Conservation (phyloP, 2,113 vertebrate genomes). For the Callaeas wilsoni region DNA sequence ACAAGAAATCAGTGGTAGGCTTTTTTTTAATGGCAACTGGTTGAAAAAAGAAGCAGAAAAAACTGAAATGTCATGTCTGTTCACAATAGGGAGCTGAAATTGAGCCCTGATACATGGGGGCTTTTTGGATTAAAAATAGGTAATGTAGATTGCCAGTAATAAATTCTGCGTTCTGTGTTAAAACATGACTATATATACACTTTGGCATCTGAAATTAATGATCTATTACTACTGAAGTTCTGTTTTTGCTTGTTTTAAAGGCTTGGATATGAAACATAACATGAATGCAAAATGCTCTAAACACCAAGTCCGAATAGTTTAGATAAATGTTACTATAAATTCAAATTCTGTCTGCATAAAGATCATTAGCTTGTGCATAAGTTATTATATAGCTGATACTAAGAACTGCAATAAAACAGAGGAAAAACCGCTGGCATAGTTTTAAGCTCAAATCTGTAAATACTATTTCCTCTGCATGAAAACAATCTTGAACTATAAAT, state of each 20-base stretch:
- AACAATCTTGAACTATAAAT: neutral
- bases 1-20: neutral
- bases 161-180: neutral
- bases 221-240: neutral
- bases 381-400: neutral
- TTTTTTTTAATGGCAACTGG: neutral
- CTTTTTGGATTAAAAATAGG: neutral
- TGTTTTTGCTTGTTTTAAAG: neutral
- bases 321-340: neutral
- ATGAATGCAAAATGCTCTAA: neutral
- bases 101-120: neutral
- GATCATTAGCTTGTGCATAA: neutral
- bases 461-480: neutral
- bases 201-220: neutral
- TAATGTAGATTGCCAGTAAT: neutral
- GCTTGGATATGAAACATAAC: neutral
- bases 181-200: neutral
- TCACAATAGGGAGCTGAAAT: neutral
- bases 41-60: neutral
- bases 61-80: neutral
- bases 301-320: neutral
- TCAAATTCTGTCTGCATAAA: constrained; percentile 8
- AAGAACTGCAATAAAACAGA: neutral
- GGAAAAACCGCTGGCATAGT: neutral
- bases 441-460: neutral